Conservation (phyloP, 2,113 vertebrate genomes). For the Hemiprocne comata region DNA sequence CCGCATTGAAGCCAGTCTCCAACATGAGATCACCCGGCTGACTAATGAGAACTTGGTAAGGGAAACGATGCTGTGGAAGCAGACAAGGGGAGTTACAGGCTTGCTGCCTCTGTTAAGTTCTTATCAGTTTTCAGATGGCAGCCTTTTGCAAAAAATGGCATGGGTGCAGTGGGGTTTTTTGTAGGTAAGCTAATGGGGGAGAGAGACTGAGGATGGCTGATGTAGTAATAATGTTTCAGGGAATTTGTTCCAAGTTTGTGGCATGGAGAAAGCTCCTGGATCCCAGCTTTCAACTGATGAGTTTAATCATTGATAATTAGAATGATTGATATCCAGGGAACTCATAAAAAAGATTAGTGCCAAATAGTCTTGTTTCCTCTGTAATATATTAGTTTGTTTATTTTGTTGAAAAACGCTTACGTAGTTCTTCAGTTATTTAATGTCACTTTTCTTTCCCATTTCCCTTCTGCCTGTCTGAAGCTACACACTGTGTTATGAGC, state of each 20-base stretch:
- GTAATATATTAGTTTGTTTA: background rate
- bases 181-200: background rate
- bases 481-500: background rate
- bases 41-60: slow-evolving; percentile 97
- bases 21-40: slow-evolving; percentile 96
- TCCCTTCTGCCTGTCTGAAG: background rate
- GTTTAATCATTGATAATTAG: background rate
- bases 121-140: background rate
- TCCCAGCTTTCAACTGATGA: background rate
- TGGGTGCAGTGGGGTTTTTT: background rate
- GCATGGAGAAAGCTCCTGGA: background rate
- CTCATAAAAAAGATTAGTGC: background rate
- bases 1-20: slow-evolving; percentile 95
- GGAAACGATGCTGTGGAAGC: background rate
- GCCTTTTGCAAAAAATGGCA: background rate
- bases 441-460: background rate
- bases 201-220: background rate
- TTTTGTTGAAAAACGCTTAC: background rate
- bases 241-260: background rate
- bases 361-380: background rate
- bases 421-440: background rate
- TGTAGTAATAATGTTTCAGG: background rate
- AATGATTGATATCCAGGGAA: background rate
- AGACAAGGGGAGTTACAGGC: fast-evolving
- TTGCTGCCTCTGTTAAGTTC: background rate